Conservation (phyloP, 2,888 invertebrate genomes). For the Scrobipalpa costella region DNA sequence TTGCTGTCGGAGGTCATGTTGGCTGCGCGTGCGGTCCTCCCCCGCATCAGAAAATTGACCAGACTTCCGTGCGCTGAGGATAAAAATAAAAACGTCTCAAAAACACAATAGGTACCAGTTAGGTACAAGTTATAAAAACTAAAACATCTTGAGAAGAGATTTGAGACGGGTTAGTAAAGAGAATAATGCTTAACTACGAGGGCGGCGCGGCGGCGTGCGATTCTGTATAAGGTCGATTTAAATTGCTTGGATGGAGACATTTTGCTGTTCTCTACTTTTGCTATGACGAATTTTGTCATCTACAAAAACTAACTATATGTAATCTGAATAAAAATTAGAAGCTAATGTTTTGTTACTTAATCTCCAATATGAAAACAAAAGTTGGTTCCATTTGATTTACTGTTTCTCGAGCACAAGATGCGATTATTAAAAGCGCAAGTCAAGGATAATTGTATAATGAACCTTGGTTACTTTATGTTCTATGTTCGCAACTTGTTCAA, state of each 20-base stretch:
- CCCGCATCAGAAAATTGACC: slow-evolving; percentile 76
- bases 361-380: not conserved
- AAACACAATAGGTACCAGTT: not conserved
- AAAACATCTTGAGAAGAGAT: no score
- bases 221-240: no score
- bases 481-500: not conserved
- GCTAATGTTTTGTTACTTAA: not conserved
- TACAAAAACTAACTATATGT: not conserved
- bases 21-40: slow-evolving; percentile 65
- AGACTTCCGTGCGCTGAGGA: slow-evolving; percentile 68
- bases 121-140: no score
- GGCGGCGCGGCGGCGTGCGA: no score
- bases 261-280: no score
- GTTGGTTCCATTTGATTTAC: not conserved
- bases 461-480: not conserved
- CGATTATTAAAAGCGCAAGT: slow-evolving; percentile 6
- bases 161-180: no score
- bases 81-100: slow-evolving; percentile 29
- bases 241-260: no score
- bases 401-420: not conserved
- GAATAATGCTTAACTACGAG: no score
- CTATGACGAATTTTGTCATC: not conserved
- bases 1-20: slow-evolving; percentile 68
- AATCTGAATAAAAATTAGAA: no score
- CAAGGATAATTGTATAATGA: slow-evolving; percentile 2